Percentiles rank a stretch among this genome's conserved stretches.
Evolutionary conservation across 2,113 vertebrate genomes (phyloP).

Genomic region (Recurvirostra avosetta): DNA sequence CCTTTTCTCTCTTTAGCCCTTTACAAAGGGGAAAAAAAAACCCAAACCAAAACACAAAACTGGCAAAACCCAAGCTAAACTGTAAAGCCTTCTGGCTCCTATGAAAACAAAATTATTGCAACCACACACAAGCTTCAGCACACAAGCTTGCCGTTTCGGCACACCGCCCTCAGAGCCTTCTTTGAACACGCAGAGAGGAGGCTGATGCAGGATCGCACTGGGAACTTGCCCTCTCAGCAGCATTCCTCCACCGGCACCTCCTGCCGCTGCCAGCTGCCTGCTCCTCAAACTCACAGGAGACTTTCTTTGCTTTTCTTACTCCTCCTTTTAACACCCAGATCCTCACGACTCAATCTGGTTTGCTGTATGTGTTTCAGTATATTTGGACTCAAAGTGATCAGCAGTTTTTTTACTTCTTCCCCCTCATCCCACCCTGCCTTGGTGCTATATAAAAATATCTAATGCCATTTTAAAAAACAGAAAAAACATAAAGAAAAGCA

Average conservation of each 20-base stretch:
- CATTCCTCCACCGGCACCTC: constrained; percentile 70
- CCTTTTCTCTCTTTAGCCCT: background rate
- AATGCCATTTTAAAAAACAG: background rate
- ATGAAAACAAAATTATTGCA: constrained; percentile 59
- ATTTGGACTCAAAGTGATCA: background rate
- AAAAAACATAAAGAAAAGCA: background rate
- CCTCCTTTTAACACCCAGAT: constrained; percentile 17
- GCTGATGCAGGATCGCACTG: constrained; percentile 56
- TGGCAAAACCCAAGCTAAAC: constrained; percentile 19
- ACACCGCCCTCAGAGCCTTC: constrained; percentile 52
- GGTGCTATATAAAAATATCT: background rate
- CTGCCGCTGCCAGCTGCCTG: constrained; percentile 58
- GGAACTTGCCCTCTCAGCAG: constrained; percentile 72
- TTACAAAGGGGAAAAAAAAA: background rate
- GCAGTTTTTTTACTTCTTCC: background rate
- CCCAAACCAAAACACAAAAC: background rate
- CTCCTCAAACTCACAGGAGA: constrained; percentile 50
- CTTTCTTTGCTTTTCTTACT: background rate
- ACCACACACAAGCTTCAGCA: constrained; percentile 45
- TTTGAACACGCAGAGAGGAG: constrained; percentile 51
- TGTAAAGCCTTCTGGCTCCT: constrained; percentile 39
- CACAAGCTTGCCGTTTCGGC: constrained; percentile 24
- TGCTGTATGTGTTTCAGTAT: background rate
- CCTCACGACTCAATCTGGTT: background rate
- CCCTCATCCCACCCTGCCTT: background rate